Evolutionary conservation across 2,797 vertebrate genomes (phyloP).

Genomic region (Notoglanidium macrostoma): DNA sequence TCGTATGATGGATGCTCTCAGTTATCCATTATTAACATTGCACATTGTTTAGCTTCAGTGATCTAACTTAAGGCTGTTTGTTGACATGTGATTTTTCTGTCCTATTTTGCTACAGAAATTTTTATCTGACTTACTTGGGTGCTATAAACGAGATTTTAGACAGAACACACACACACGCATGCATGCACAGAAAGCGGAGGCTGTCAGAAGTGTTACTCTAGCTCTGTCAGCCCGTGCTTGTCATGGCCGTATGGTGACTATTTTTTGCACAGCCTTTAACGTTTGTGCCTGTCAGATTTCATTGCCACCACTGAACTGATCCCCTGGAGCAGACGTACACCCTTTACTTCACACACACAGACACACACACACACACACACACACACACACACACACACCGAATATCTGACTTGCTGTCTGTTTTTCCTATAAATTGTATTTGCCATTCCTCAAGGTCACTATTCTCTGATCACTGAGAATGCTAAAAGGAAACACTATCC

Average conservation of each 20-base stretch:
- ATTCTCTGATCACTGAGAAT: conserved; percentile 57
- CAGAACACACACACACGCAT: neutral
- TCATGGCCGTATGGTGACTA: conserved; percentile 69
- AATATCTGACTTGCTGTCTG: conserved; percentile 29
- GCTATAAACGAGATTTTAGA: conserved; percentile 22
- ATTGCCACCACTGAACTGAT: conserved; percentile 65
- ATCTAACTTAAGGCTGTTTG: neutral
- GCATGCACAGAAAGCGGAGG: conserved; percentile 55
- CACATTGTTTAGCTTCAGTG: neutral
- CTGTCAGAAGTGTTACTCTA: conserved; percentile 68
- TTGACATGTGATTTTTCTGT: neutral
- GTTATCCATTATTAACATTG: neutral
- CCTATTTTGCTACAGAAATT: neutral
- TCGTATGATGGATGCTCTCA: neutral
- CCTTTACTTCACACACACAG: conserved; percentile 16
- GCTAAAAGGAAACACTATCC: conserved; percentile 16
- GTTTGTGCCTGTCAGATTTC: conserved; percentile 73
- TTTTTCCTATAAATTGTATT: conserved; percentile 25
- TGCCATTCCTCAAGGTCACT: conserved; percentile 58
- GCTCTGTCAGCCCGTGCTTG: conserved; percentile 64
- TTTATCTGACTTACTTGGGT: conserved; percentile 2
- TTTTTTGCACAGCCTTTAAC: conserved; percentile 69
- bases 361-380: conserved; percentile 15
- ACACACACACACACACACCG: conserved; percentile 17
- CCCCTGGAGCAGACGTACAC: conserved; percentile 58